These are phyloP conservation scores for Acleris emargana DNA, from an alignment of 2,888 invertebrate genomes.

Conservation along the genomic window DNA sequence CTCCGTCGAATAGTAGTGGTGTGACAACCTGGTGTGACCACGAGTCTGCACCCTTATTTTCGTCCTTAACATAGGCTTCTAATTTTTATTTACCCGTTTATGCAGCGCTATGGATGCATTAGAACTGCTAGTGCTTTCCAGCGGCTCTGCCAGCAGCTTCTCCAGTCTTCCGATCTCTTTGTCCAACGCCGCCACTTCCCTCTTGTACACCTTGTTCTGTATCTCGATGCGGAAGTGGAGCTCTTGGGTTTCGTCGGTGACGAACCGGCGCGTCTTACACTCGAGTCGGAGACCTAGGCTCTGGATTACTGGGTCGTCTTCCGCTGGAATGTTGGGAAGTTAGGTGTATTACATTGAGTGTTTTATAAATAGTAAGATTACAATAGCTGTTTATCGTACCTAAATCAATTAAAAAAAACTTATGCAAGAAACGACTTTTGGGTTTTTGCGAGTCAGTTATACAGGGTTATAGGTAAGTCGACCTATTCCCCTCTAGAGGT, in stretches of 20 bases:
- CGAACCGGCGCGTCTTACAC: conserved; percentile 93
- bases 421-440: no score
- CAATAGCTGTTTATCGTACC: no score
- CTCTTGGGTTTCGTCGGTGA: conserved; percentile 92
- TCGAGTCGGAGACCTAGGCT: conserved; percentile 95
- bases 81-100: conserved; percentile 50
- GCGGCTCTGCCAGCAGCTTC: conserved; percentile 85
- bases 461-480: no score
- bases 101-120: conserved; percentile 76
- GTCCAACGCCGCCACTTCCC: conserved; percentile 91
- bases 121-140: conserved; percentile 83
- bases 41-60: no score
- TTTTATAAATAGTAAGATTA: no score
- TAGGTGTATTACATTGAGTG: no score
- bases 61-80: no score
- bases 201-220: conserved; percentile 94
- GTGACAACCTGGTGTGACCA: no score
- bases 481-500: no score
- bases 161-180: conserved; percentile 90
- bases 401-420: no score
- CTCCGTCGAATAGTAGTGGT: no score
- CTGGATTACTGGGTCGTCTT: conserved; percentile 92
- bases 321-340: conserved; percentile 70
- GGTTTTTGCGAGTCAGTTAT: no score
- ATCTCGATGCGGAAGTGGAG: conserved; percentile 94